Conservation (phyloP, 2,113 vertebrate genomes). For the Physeter macrocephalus region DNA sequence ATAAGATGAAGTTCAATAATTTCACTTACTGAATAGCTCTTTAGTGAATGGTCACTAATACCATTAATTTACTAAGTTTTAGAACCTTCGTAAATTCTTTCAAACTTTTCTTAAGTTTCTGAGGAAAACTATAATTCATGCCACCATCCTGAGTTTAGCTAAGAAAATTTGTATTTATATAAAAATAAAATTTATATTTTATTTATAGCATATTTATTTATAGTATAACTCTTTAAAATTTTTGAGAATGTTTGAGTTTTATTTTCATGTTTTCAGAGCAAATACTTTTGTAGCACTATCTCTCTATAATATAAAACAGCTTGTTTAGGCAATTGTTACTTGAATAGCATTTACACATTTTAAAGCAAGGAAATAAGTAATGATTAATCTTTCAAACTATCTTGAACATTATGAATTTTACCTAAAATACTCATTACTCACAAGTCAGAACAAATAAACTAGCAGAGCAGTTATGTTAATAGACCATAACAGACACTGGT, state of each 20-base stretch:
- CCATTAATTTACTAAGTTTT: neutral
- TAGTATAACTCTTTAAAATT: constrained; percentile 2
- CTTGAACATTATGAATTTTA: constrained; percentile 36
- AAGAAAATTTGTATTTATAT: constrained; percentile 11
- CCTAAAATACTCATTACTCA: constrained; percentile 38
- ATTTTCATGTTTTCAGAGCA: constrained; percentile 21
- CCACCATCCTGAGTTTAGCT: neutral
- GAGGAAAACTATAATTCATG: neutral
- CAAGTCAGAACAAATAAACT: constrained; percentile 34
- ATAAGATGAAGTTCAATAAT: neutral
- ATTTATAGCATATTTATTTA: neutral
- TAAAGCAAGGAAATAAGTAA: constrained; percentile 20
- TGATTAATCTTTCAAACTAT: constrained; percentile 27
- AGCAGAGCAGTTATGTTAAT: constrained; percentile 17
- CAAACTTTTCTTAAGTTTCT: neutral
- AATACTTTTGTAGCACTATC: constrained; percentile 20
- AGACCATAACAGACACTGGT: constrained; percentile 1
- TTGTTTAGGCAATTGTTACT: constrained; percentile 21
- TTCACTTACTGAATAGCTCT: neutral
- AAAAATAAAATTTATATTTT: too few relatives aligned
- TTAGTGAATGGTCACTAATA: neutral
- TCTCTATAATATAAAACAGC: constrained; percentile 31
- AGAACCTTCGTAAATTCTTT: neutral
- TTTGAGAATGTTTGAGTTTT: neutral
- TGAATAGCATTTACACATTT: neutral